Base-by-base conservation (phyloP, 2,888 invertebrate genomes). In the Sinotaia quadrata region DNA sequence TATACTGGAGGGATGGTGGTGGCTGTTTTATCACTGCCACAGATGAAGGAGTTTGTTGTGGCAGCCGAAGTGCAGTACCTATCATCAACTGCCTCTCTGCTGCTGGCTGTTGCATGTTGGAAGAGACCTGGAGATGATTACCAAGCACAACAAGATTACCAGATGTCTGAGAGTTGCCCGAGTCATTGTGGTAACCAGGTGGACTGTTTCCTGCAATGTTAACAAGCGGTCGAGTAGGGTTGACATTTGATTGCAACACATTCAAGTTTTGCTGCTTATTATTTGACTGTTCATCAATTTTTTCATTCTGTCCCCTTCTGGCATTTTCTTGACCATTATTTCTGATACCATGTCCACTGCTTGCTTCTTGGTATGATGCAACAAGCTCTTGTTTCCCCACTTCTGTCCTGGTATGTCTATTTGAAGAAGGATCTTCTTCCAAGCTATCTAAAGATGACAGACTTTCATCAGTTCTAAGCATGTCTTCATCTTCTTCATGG, bases 401-500 rank as follows among this genome's bases (percentile, higher is more conserved):
- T 24, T 7, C 21, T 8, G 2, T 47, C 47, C 24, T 24, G 2
- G 8, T 21, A 18, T 2, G 24, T 1, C 47, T 18, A 18, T 24
- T 47, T 18, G 18, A 47, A 8, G 8, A 24, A 8, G 18, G 18
- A 2, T n/a, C 54, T 41, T 56, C 56, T 37, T 65, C 65, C n/a
- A 65, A 56, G 29, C 65, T 65, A 18, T 65, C 65, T 24, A 65
- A 27, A 3, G 65, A 65, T 7, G 65, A 65, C 54, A 65, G 44
- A 44, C 65, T 65, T 21, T 65, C 65, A 12, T 24, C 54, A 24
- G 18, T 27, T 27, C 31, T 12, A 7, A 44, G 33, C 15, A 41
- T 5, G 8, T 44, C 33, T 24, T 18, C 47, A 12, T 44, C 21
- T 15, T 10, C 8, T 12, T 56, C 65, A 12, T 51, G 34, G 24